A percentile compares a stretch with the other conserved stretches of the same genome.
phyloP scores from a whole-genome alignment of 2,113 vertebrate species.

The Scopus umbretta region DNA sequence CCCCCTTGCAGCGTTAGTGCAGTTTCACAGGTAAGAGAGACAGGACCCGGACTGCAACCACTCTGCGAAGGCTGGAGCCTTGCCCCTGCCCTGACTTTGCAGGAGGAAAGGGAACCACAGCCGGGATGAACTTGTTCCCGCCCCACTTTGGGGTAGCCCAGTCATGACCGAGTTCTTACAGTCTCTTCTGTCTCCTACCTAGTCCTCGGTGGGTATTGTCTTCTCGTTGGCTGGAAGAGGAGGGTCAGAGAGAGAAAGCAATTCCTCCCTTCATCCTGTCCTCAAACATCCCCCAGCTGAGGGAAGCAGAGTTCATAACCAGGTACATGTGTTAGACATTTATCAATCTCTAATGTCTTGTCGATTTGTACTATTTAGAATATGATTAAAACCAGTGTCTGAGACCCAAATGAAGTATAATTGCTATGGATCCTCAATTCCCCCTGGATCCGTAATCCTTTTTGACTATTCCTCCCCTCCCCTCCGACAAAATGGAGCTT shows the following conservation, averaged over 20 bases:
- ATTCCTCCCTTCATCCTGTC: not conserved
- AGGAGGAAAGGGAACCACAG: not conserved
- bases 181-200: not conserved
- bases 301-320: conserved; percentile 17
- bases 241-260: not conserved
- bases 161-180: not conserved
- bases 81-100: not conserved
- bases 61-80: not conserved
- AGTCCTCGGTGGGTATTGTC: not conserved
- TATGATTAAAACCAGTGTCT: conserved; percentile 71
- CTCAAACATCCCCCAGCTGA: not conserved
- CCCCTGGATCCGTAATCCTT: conserved; percentile 69
- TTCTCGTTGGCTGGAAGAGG: not conserved
- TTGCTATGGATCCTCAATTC: conserved; percentile 73
- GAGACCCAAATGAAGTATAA: conserved; percentile 77
- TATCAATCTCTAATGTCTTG: conserved; percentile 68
- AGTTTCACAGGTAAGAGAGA: not conserved
- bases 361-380: conserved; percentile 69
- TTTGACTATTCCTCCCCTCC: conserved; percentile 75
- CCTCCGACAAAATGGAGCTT: conserved; percentile 74
- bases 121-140: not conserved
- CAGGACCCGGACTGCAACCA: not conserved
- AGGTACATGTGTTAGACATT: conserved; percentile 19
- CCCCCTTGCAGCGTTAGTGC: not conserved
- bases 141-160: not conserved